A percentile compares a stretch with the other conserved stretches of the same genome.
These are phyloP conservation scores for Pyrocephalus nanus DNA, from an alignment of 2,797 vertebrate genomes.

Conservation along the genomic window DNA sequence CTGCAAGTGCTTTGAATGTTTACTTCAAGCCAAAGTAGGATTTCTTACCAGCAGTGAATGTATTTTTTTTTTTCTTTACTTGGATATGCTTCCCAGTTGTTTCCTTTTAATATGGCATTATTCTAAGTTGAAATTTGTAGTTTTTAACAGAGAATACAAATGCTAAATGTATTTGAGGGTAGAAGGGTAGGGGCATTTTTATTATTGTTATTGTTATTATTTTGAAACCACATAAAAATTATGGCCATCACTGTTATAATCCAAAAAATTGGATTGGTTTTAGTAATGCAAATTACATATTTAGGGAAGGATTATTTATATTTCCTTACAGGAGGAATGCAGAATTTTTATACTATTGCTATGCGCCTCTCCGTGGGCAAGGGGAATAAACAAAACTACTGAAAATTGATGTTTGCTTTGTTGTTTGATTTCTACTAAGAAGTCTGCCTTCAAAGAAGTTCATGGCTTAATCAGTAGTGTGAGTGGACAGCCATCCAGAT, in stretches of 20 bases:
- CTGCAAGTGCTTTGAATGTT: background rate
- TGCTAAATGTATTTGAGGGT: background rate
- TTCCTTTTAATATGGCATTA: constrained; percentile 14
- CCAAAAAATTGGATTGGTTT: background rate
- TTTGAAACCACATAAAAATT: background rate
- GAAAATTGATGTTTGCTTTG: background rate
- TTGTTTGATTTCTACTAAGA: background rate
- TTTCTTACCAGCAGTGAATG: background rate
- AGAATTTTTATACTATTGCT: background rate
- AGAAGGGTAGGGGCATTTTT: no score
- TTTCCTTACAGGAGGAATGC: background rate
- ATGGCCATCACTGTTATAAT: background rate
- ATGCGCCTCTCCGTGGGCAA: background rate
- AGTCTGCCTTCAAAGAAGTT: background rate
- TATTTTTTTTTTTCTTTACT: background rate
- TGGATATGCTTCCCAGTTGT: background rate
- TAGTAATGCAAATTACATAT: background rate
- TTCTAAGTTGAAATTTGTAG: background rate
- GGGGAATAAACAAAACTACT: background rate
- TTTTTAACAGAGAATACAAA: constrained; percentile 8
- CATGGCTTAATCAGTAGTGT: background rate
- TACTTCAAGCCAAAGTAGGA: background rate
- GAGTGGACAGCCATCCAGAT: background rate
- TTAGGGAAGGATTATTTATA: background rate
- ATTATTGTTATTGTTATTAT: background rate